Conservation (phyloP, 2,888 invertebrate genomes). For the Clusia tigrina region DNA sequence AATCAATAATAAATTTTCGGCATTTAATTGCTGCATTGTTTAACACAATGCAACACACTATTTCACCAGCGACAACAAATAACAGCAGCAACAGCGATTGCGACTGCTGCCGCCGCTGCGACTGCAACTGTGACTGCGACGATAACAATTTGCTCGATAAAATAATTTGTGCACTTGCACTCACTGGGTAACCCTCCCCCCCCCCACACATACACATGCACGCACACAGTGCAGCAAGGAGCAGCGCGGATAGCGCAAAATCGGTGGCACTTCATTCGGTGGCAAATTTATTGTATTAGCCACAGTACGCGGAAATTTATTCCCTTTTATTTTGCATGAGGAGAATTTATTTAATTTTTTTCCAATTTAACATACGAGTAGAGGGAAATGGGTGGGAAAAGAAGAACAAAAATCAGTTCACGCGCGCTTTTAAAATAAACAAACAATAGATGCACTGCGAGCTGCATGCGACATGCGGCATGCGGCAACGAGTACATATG, state of each 20-base stretch:
- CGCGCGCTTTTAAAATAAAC: not conserved
- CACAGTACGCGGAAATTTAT: conserved; percentile 2
- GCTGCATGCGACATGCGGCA: not conserved
- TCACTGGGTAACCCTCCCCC: too few relatives aligned
- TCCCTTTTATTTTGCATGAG: too few relatives aligned
- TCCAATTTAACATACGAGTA: too few relatives aligned
- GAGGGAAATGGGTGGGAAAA: too few relatives aligned
- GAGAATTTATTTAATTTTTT: too few relatives aligned
- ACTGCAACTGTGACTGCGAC: too few relatives aligned
- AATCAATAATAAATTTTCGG: conserved; percentile 8
- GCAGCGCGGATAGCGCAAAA: not conserved
- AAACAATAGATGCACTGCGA: not conserved
- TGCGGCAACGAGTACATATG: too few relatives aligned
- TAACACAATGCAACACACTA: not conserved
- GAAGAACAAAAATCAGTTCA: too few relatives aligned
- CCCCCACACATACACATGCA: not conserved
- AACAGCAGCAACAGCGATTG: not conserved
- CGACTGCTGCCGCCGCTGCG: too few relatives aligned
- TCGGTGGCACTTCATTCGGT: not conserved
- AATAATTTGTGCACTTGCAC: too few relatives aligned
- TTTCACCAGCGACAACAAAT: not conserved
- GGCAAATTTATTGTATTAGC: conserved; percentile 9
- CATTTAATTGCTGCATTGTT: conserved; percentile 5
- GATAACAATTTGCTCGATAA: too few relatives aligned
- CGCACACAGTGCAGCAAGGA: not conserved